Base-by-base conservation (phyloP, 2,888 invertebrate species). In the Dione vanillae region DNA sequence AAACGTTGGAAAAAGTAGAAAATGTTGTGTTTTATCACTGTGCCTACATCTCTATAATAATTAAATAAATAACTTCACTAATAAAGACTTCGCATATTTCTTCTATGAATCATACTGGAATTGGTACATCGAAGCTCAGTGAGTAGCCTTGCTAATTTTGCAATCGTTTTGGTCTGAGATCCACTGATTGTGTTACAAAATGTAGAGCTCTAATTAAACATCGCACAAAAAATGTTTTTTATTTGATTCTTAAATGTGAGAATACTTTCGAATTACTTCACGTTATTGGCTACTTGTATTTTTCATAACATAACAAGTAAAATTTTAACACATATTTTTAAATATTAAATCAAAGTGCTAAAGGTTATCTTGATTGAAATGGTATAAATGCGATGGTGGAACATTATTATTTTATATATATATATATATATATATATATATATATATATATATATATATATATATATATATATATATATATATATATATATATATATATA, bases 141-240 rank as follows among this genome's bases (percentile, higher is more conserved):
- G 49, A 5, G 41, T 19, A 43, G 41, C 43, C 54, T 61, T 43
- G 59, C 20, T 61, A 2, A 61, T 61, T 27, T 61, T 27, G 27
- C 43, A n/a, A 61, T 10, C 9, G 12, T 27, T 41, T 43, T 43
- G 10, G 19, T 59, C 11, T n/a, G 43, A n/a, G 20, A n/a, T 27
- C 20, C 9, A 27, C 43, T 27, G 37, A 54, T 54, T 54, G 27
- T 19, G 37, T 54, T 54, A 54, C 54, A 54, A 54, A 54, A 54
- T 37, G 54, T 54, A 16, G 9, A 54, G 54, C n/a, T 54, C 54
- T 54, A 54, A 54, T 54, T 54, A 37, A 54, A 37, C 54, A 11
- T n/a, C 10, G 5, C 35, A n/a, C 37, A 35, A 11, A 54, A 54
- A 0, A 14, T 54, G 35, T 27, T 35, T 35, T 54, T 54, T 54